Percentiles rank a stretch among this genome's conserved stretches.
phyloP scores from a whole-genome alignment of 2,797 vertebrate species.

The Phoebastria nigripes region DNA sequence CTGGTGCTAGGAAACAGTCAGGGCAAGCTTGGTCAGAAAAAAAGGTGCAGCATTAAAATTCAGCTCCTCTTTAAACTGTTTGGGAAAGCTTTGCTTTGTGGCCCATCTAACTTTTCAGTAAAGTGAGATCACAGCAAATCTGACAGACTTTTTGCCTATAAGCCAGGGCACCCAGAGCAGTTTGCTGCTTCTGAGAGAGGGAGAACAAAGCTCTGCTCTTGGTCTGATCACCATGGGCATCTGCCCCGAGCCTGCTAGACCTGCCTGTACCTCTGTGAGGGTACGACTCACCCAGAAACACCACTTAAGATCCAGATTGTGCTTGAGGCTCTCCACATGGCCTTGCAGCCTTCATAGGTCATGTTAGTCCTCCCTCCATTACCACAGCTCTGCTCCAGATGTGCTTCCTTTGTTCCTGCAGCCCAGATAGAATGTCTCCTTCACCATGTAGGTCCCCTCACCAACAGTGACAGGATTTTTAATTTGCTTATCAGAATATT shows the following conservation, averaged over 20 bases:
- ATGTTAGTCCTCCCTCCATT: neutral
- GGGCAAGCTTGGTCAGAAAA: neutral
- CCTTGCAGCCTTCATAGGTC: neutral
- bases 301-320: neutral
- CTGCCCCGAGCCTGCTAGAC: neutral
- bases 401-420: neutral
- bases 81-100: neutral
- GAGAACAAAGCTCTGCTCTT: neutral
- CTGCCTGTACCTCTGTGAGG: neutral
- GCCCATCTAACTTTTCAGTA: neutral
- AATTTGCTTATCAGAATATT: neutral
- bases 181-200: neutral
- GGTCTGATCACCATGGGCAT: neutral
- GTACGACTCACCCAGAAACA: neutral
- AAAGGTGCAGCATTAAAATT: neutral
- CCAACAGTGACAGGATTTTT: neutral
- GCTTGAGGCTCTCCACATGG: fast-evolving
- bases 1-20: neutral
- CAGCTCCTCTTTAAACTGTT: neutral
- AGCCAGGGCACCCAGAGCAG: neutral
- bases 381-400: neutral
- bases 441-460: neutral
- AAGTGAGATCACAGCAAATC: neutral
- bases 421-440: neutral
- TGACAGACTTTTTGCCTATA: neutral